Percentiles rank a stretch among this genome's conserved stretches.
These are phyloP conservation scores for Alviniconcha marisindica DNA, from an alignment of 1,140 invertebrate genomes.

Conservation along the genomic window DNA sequence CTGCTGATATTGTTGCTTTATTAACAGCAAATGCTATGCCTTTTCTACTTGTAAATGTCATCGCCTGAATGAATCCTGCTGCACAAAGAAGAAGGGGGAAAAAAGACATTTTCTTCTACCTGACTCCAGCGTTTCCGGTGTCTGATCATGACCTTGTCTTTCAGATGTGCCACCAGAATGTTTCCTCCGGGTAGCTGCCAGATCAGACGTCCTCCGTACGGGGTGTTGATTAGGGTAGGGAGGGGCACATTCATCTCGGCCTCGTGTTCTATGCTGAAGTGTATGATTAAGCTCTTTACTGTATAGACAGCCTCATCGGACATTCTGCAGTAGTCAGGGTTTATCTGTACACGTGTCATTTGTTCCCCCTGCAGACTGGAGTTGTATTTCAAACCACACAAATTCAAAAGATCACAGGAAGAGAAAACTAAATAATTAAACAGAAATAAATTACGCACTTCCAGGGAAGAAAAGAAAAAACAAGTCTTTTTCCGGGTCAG, in stretches of 20 bases:
- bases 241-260: constrained; percentile 80
- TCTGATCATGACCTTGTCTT: constrained; percentile 97
- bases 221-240: constrained; percentile 94
- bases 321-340: neutral
- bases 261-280: constrained; percentile 82
- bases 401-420: neutral
- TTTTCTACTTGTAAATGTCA: too few species aligned
- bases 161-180: constrained; percentile 97
- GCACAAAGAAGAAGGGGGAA: too few species aligned
- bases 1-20: too few species aligned
- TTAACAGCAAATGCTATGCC: too few species aligned
- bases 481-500: too few species aligned
- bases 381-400: neutral
- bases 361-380: neutral
- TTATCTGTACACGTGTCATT: neutral
- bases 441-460: too few species aligned
- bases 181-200: constrained; percentile 98
- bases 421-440: too few species aligned
- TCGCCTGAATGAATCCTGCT: too few species aligned
- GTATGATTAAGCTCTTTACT: too few species aligned
- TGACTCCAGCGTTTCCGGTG: constrained; percentile 84
- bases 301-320: neutral
- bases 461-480: too few species aligned
- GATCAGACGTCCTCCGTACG: constrained; percentile 95
- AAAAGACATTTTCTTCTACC: too few species aligned